Conservation (phyloP, 2,113 vertebrate genomes). For the Caretta caretta region DNA sequence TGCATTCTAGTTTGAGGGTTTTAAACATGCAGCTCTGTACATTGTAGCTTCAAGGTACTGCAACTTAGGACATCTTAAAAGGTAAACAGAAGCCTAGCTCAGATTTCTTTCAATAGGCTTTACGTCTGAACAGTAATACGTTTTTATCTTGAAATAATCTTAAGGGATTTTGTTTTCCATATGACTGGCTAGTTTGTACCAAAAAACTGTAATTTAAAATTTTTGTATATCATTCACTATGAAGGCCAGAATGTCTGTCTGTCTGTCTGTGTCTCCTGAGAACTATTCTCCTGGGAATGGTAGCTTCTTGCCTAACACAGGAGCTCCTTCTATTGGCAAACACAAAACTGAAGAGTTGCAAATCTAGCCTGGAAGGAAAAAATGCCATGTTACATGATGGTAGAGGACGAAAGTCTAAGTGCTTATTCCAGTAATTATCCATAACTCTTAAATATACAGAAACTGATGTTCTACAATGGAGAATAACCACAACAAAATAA, state of each 20-base stretch:
- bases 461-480: neutral
- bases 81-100: neutral
- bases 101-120: accelerated
- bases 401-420: neutral
- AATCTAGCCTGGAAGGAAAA: neutral
- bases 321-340: conserved; percentile 68
- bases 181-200: conserved; percentile 14
- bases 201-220: conserved; percentile 36
- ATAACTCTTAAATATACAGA: accelerated
- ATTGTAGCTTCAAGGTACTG: neutral
- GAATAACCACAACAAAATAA: neutral
- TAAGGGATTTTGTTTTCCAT: conserved; percentile 9
- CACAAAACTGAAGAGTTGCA: neutral
- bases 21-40: neutral
- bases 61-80: neutral
- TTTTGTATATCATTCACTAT: conserved; percentile 13
- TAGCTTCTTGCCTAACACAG: conserved; percentile 20
- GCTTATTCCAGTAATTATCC: neutral
- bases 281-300: neutral
- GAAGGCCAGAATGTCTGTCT: conserved; percentile 21
- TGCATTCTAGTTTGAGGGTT: neutral
- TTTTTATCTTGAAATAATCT: neutral
- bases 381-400: neutral
- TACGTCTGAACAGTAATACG: neutral
- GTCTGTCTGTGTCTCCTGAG: neutral